Evolutionary conservation across 2,113 vertebrate genomes (phyloP).

Genomic region (Ammodytes dubius): DNA sequence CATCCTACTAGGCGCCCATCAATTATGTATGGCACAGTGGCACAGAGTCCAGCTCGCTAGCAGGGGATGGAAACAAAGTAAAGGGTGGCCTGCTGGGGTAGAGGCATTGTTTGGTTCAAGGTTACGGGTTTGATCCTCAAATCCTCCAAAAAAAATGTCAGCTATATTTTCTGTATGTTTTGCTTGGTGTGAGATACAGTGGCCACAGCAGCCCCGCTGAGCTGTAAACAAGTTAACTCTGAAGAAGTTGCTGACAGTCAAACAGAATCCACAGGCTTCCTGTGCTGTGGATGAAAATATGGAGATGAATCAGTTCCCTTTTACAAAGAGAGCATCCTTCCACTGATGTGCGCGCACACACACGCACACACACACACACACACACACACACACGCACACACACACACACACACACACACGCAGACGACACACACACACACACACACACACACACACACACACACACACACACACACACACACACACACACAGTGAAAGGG

Average conservation of each 20-base stretch:
- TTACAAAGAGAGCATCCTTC: slow-evolving; percentile 21
- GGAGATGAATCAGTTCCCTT: slow-evolving; percentile 27
- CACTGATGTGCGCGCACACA: neutral
- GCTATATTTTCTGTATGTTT: neutral
- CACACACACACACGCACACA: neutral
- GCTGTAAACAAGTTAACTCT: slow-evolving; percentile 1
- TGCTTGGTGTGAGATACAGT: neutral
- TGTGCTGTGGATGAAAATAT: slow-evolving; percentile 7
- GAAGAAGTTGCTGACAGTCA: slow-evolving; percentile 2
- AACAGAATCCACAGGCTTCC: neutral
- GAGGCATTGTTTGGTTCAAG: slow-evolving; percentile 9
- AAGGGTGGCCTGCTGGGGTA: neutral
- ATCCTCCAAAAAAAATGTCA: neutral
- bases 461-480: slow-evolving; percentile 1
- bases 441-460: slow-evolving; percentile 14
- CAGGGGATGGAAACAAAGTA: slow-evolving; percentile 39
- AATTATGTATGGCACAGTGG: slow-evolving; percentile 44
- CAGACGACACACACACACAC: slow-evolving; percentile 19
- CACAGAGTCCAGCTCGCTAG: neutral
- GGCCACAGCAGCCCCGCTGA: neutral
- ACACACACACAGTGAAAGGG: neutral
- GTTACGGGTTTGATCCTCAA: slow-evolving; percentile 18
- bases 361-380: neutral
- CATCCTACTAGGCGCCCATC: slow-evolving; percentile 53
- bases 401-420: no score